Base-by-base conservation (phyloP, 2,797 vertebrate species). In the Eleutherodactylus coqui region DNA sequence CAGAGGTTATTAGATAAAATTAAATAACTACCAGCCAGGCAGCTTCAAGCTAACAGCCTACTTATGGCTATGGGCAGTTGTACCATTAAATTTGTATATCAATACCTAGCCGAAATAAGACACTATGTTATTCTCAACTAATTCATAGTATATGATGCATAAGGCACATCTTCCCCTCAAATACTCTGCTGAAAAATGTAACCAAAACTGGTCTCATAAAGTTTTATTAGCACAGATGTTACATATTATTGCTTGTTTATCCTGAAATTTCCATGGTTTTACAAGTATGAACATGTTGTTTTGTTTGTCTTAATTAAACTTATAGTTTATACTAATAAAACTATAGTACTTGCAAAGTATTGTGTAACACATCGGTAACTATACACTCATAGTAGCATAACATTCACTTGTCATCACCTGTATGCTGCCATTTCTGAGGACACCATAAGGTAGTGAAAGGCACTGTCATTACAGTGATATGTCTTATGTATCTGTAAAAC, bases 211-310 rank as follows among this genome's bases (percentile, higher is more conserved):
- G 24, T 45, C 38, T 27, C 38, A 45, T 72, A 72, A 72, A 72
- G 19, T 72, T 43, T 72, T 72, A 72, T 43, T 72, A 45, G 11
- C 21, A 72, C 38, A 72, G 69, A 41, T 72, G 69, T 72, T 45
- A 72, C 4, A 27, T 72, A 43, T 72, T 27, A 72, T 72, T 43
- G 69, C 45, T 43, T 45, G 38, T 45, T 72, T 72, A 43, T 43
- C 24, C 38, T 72, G 38, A 43, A 72, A n/a, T 41, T n/a, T 72
- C 4, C 16, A 43, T 45, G 7, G 11, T 43, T 72, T 72, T 43
- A 72, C 69, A 43, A 72, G 69, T 14, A 45, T 43, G 24, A 72
- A 14, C 69, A 43, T 13, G 21, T n/a, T 72, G 4, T 45, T 43
- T 27, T 45, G 67, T 70, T 70, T 70, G 34, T 27, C 27, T 45